Conservation (phyloP, 2,888 invertebrate species). For the Clivina fossor region DNA sequence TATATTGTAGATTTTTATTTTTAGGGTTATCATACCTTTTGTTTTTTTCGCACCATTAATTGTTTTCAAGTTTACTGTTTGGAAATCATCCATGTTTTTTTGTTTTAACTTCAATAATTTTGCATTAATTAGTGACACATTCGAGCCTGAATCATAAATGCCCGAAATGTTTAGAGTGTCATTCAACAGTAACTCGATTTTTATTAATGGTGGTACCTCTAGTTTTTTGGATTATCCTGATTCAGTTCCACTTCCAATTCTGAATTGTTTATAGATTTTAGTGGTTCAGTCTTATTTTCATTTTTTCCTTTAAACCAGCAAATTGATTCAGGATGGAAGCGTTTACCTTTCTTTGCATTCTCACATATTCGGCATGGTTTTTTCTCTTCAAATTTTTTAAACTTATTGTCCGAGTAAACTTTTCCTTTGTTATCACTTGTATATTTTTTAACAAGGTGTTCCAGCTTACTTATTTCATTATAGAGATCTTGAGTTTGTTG, state of each 20-base stretch:
- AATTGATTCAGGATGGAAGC: conserved; percentile 14
- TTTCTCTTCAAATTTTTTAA: conserved; percentile 13
- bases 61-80: conserved; percentile 27
- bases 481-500: conserved; percentile 43
- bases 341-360: not conserved
- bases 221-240: conserved; percentile 34
- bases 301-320: conserved; percentile 30
- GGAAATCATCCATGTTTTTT: conserved; percentile 16
- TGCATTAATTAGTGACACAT: conserved; percentile 32
- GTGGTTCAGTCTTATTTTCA: conserved; percentile 7
- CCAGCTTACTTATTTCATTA: conserved; percentile 44
- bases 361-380: conserved; percentile 17
- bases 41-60: conserved; percentile 37
- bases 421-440: not conserved
- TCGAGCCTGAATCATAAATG: conserved; percentile 29
- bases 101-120: conserved; percentile 30
- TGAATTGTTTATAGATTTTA: conserved; percentile 23
- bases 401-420: not conserved
- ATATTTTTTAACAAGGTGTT: conserved; percentile 41
- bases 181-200: conserved; percentile 24
- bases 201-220: conserved; percentile 31
- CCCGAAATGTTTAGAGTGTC: conserved; percentile 19
- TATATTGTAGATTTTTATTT: conserved; percentile 35
- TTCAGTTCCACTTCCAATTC: conserved; percentile 20
- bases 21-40: conserved; percentile 36